Base-by-base conservation (phyloP, 2,888 invertebrate species). In the Platycnemis pennipes region DNA sequence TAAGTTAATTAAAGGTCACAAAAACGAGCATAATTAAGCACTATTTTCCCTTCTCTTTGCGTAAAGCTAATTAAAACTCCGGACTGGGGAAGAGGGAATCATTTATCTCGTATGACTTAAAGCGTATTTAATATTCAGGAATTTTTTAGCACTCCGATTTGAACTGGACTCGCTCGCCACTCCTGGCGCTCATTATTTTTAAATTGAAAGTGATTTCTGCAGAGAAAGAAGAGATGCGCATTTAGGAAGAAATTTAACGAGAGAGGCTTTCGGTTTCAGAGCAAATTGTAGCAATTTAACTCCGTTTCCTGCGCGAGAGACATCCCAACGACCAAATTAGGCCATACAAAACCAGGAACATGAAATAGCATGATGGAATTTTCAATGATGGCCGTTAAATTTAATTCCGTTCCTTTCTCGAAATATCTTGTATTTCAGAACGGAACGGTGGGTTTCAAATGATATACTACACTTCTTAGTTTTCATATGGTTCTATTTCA, bases 11-110 rank as follows among this genome's bases (percentile, higher is more conserved):
- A 77, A 77, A 77, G 31, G 37, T 77, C 77, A 77, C 77, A 37
- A 77, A 77, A 77, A 37, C 77, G 37, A 77, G 8, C 31, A 77
- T 77, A 37, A 77, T 37, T 37, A 77, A 37, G 16, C 37, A 77
- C 77, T 8, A 13, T 37, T 37, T 77, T n/a, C 31, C 37, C 8
- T 77, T 16, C 37, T 16, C 26, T 77, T 37, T 77, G 8, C 63
- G 26, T 31, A 77, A 63, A 77, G 16, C 77, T 77, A 77, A 77
- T 77, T 77, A 77, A 77, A 77, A 77, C 77, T 31, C 13, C 77
- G 26, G 37, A 77, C 37, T 37, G 37, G 77, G 37, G 37, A 11
- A n/a, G 26, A 26, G 63, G 37, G n/a, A 31, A 77, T 77, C 13
- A 37, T 77, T 77, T 77, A 13, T 77, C 37, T 77, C 77, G 77